phyloP scores from a whole-genome alignment of 37 sponge, comb jelly and placozoan species.

The Axinella damicornis region DNA sequence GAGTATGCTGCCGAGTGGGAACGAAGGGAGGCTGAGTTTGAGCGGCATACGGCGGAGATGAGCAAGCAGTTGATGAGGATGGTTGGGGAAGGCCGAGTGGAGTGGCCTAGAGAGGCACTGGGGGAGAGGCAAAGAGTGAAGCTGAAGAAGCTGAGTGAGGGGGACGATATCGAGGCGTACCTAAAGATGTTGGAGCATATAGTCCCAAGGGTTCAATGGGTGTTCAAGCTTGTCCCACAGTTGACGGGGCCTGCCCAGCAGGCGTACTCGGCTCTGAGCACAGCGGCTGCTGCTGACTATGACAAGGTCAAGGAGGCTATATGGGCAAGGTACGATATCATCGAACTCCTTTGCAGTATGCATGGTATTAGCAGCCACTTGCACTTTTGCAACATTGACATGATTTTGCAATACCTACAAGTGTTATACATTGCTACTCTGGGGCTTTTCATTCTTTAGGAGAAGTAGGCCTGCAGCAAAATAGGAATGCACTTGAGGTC shows the following conservation, averaged over 20 bases:
- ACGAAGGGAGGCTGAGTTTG: not conserved
- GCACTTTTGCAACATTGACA: no score
- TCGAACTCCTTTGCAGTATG: no score
- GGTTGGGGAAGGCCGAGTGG: not conserved
- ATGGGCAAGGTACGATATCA: slow-evolving; percentile 30
- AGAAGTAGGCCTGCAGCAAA: slow-evolving; percentile 34
- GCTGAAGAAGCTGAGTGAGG: slow-evolving; percentile 16
- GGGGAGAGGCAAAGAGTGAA: not conserved
- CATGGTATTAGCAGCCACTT: no score
- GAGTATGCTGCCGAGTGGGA: not conserved
- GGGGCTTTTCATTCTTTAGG: no score
- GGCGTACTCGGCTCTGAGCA: slow-evolving; percentile 40
- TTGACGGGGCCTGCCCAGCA: slow-evolving; percentile 43
- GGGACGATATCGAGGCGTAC: slow-evolving; percentile 50
- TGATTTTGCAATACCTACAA: no score
- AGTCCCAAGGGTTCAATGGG: slow-evolving; percentile 1
- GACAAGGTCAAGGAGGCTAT: slow-evolving; percentile 40
- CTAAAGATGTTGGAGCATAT: slow-evolving; percentile 29
- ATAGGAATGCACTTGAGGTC: slow-evolving; percentile 21
- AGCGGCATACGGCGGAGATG: not conserved
- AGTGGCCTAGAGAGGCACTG: not conserved
- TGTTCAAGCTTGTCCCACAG: slow-evolving; percentile 18
- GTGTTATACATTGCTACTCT: no score
- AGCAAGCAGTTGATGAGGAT: not conserved
- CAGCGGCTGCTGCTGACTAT: slow-evolving; percentile 20